Percentiles rank a stretch among this genome's conserved stretches.
Conservation (phyloP, 2,888 invertebrate genomes). For the Dynastes maya region DNA sequence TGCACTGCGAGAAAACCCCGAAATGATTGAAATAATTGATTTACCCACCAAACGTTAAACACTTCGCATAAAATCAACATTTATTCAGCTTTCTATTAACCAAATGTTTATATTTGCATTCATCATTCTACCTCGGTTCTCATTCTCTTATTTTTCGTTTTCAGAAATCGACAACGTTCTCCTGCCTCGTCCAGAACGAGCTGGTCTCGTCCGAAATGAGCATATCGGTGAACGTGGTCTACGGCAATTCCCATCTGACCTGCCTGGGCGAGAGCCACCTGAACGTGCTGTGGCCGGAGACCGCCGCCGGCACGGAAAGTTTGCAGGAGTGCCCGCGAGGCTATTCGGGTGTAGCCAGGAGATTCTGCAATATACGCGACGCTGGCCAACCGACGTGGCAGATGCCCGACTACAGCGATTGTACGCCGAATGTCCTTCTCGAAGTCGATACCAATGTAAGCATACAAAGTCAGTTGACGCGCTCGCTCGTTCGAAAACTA, state of each 20-base stretch:
- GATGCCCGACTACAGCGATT: conserved; percentile 83
- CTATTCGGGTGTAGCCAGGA: conserved; percentile 70
- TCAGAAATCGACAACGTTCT: conserved; percentile 84
- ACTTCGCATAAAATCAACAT: too few relatives aligned
- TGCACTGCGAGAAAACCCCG: too few relatives aligned
- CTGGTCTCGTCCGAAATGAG: conserved; percentile 73
- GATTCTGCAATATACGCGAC: conserved; percentile 76
- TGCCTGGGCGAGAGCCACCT: conserved; percentile 75
- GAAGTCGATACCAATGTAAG: conserved; percentile 78
- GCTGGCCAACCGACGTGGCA: conserved; percentile 82
- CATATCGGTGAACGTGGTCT: conserved; percentile 79
- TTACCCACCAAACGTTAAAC: too few relatives aligned
- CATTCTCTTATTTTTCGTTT: conserved; percentile 55
- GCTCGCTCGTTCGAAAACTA: background rate
- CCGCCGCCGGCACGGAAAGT: conserved; percentile 83
- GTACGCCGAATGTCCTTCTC: conserved; percentile 78
- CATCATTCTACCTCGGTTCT: too few relatives aligned
- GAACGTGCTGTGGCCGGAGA: conserved; percentile 77
- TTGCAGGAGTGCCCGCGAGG: conserved; percentile 76
- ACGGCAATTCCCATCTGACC: conserved; percentile 74
- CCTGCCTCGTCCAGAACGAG: conserved; percentile 78
- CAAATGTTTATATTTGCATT: too few relatives aligned
- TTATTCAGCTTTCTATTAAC: too few relatives aligned
- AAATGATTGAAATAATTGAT: too few relatives aligned
- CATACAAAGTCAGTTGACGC: background rate